Conservation (phyloP, 2,113 vertebrate species). For the Burhinus oedicnemus region DNA sequence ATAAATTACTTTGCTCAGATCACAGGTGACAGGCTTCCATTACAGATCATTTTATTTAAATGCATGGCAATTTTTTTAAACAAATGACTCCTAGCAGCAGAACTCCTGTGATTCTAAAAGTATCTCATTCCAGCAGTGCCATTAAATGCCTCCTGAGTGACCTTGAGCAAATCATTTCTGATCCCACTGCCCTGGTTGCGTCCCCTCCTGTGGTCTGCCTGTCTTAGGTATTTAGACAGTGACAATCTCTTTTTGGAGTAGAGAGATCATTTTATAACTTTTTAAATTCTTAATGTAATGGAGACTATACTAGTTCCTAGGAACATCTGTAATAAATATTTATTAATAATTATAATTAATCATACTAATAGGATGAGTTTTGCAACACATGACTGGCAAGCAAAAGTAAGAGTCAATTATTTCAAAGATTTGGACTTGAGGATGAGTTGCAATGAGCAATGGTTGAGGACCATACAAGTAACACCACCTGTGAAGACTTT, state of each 20-base stretch:
- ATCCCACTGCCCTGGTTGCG: not conserved
- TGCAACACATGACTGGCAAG: not conserved
- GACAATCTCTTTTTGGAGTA: not conserved
- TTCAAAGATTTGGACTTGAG: not conserved
- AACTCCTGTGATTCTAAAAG: slow-evolving; percentile 33
- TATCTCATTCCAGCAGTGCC: not conserved
- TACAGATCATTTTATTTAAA: slow-evolving; percentile 63
- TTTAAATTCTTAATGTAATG: not conserved
- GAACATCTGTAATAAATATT: slow-evolving; percentile 2
- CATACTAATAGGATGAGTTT: not conserved
- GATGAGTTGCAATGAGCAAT: not conserved
- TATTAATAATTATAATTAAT: not conserved
- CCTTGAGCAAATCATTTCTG: not conserved
- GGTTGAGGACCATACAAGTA: not conserved
- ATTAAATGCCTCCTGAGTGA: slow-evolving; percentile 13
- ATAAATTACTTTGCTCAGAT: slow-evolving; percentile 60
- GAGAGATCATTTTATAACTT: not conserved
- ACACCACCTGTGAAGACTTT: not conserved
- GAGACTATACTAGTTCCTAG: not conserved
- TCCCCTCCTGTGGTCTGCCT: not conserved
- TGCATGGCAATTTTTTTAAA: slow-evolving; percentile 53
- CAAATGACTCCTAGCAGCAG: slow-evolving; percentile 45
- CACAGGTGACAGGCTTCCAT: slow-evolving; percentile 35
- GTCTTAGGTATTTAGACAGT: not conserved
- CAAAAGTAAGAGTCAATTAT: slow-evolving; percentile 1